Evolutionary conservation across 2,888 invertebrate species (phyloP).

Genomic region (Zootermopsis nevadensis): DNA sequence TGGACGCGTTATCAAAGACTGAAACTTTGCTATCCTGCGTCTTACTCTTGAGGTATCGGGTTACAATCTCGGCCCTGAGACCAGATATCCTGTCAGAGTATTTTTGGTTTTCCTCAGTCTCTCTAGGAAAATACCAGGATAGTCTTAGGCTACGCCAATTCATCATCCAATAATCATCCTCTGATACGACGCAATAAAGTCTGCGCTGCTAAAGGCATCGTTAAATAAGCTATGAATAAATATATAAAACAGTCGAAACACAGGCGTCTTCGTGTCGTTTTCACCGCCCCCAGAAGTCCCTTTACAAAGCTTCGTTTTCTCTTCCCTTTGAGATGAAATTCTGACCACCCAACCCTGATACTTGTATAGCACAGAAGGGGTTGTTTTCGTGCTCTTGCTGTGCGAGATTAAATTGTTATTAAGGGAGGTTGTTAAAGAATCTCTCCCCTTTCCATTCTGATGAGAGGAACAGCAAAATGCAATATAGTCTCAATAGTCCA

Average conservation of each 20-base stretch:
- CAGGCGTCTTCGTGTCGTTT: conserved; percentile 5
- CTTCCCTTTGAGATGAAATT: background rate
- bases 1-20: background rate
- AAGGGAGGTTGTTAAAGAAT: background rate
- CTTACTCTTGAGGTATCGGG: no score
- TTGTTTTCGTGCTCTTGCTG: background rate
- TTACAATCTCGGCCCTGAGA: no score
- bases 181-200: no score
- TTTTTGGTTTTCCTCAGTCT: no score
- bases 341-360: background rate
- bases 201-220: no score
- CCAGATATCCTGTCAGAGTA: no score
- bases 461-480: background rate
- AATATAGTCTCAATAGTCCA: background rate
- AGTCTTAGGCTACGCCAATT: no score
- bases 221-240: no score
- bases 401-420: background rate
- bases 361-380: background rate
- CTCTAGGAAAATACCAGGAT: no score
- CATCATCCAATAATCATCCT: no score
- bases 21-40: no score
- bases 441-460: background rate
- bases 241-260: no score
- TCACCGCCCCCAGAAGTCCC: background rate
- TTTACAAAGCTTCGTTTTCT: conserved; percentile 11